Conservation (phyloP, 2,113 vertebrate genomes). For the Centropristis striata region DNA sequence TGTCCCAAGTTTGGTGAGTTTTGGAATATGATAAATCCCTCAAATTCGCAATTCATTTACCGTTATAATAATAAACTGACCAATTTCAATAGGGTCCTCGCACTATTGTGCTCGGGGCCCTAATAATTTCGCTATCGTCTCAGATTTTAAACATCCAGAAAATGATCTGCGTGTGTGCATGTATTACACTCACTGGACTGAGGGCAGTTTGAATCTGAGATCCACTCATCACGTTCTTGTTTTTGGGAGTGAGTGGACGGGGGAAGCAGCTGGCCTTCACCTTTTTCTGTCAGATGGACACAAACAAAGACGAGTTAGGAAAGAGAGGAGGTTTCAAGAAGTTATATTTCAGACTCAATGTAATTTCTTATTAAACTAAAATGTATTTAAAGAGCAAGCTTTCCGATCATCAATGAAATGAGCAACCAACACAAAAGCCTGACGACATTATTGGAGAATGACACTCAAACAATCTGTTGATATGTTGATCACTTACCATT, state of each 20-base stretch:
- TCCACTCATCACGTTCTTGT: constrained; percentile 73
- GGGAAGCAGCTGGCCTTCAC: constrained; percentile 91
- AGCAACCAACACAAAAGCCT: neutral
- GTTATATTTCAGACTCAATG: neutral
- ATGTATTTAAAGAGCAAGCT: neutral
- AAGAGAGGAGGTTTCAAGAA: neutral
- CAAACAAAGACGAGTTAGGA: neutral
- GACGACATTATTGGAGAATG: neutral
- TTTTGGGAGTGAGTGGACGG: constrained; percentile 89
- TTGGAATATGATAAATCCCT: too few relatives aligned
- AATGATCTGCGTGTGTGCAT: neutral
- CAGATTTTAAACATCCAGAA: neutral
- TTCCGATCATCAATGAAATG: neutral
- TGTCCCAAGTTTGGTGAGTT: too few relatives aligned
- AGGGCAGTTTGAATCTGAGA: constrained; percentile 32
- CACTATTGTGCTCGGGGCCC: too few relatives aligned
- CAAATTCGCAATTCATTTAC: too few relatives aligned
- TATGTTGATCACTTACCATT: too few relatives aligned
- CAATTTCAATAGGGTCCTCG: too few relatives aligned
- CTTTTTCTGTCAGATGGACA: constrained; percentile 83
- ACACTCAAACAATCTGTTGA: neutral
- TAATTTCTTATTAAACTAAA: neutral
- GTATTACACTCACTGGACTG: constrained; percentile 68
- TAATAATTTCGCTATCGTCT: too few relatives aligned
- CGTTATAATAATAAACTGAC: too few relatives aligned